Base-by-base conservation (phyloP, 1,140 invertebrate species). In the Capitella teleta region DNA sequence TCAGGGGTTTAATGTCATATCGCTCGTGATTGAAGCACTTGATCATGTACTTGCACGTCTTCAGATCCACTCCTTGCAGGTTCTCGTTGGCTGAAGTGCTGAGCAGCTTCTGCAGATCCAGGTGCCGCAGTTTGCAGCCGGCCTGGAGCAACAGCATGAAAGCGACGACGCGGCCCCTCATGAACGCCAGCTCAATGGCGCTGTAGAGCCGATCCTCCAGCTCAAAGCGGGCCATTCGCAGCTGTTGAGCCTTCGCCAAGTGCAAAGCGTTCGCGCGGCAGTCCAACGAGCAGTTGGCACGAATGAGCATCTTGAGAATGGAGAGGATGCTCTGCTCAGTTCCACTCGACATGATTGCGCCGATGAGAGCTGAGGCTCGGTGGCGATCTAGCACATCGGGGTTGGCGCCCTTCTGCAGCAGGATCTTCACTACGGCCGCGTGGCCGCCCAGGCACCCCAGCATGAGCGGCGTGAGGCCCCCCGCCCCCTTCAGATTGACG, bases 381-480 rank as follows among this genome's bases (percentile, higher is more conserved):
- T 47, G 24, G 12, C 50, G 26, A 36, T 52, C 50, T 6, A 37
- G 12, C 42, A 48, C 21, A 14, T 46, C 23, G 28, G 43, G 26
- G 2, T 34, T 37, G 16, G 50, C 50, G 18, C 44, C 50, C 5
- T 16, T 16, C 12, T 10, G 10, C 3, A 52, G 30, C 21, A 52
- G 43, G 18, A 28, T 5, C 24, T 28, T 16, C n/a, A 36, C 41
- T 18, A 36, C 25, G 26, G 30, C 28, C 24, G 25, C 16, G 43
- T 52, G 44, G n/a, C 30, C 44, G 2, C 50, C 44, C 28, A 47
- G 34, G 8, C 21, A 12, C n/a, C 28, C 50, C 14, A 52, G 28
- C 50, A 52, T 52, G 30, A 52, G 50, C 14, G 50, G 28, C 18
- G 50, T 47, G 12, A 28, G 30, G 8, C 50, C 50, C 18, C 28